A percentile compares a stretch with the other conserved stretches of the same genome.
Conservation (phyloP, 2,888 invertebrate genomes). For the Prosapia bicincta region DNA sequence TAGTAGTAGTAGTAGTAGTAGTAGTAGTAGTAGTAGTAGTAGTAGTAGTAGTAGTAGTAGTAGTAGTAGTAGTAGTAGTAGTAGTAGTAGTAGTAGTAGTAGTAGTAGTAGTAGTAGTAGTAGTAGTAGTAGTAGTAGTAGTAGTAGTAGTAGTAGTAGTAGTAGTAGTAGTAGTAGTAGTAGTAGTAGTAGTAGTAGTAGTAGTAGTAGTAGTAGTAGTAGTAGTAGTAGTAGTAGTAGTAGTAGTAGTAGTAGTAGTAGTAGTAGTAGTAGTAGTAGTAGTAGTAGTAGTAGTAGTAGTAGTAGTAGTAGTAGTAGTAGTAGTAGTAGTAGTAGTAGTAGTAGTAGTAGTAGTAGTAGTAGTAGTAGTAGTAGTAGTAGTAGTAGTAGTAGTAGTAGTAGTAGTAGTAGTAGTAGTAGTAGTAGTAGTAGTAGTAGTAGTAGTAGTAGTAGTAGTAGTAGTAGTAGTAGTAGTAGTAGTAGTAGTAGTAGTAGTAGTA, state of each 20-base stretch:
- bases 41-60: conserved; percentile 17
- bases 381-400: conserved; percentile 17
- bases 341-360: conserved; percentile 17
- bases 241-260: conserved; percentile 12
- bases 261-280: conserved; percentile 17
- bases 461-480: conserved; percentile 17
- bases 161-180: conserved; percentile 17
- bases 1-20: conserved; percentile 12
- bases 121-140: conserved; percentile 12
- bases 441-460: conserved; percentile 17
- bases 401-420: conserved; percentile 17
- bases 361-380: conserved; percentile 12
- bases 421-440: conserved; percentile 12
- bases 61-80: conserved; percentile 12
- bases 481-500: conserved; percentile 12
- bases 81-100: conserved; percentile 17
- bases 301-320: conserved; percentile 12
- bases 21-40: conserved; percentile 17
- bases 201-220: conserved; percentile 17
- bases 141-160: conserved; percentile 17
- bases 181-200: conserved; percentile 12
- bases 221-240: conserved; percentile 17
- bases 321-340: conserved; percentile 17
- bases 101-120: conserved; percentile 17
- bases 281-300: conserved; percentile 17